These are phyloP conservation scores for Stylophora pistillata DNA, from an alignment of 64 coral and sea anemone species.

Conservation along the genomic window DNA sequence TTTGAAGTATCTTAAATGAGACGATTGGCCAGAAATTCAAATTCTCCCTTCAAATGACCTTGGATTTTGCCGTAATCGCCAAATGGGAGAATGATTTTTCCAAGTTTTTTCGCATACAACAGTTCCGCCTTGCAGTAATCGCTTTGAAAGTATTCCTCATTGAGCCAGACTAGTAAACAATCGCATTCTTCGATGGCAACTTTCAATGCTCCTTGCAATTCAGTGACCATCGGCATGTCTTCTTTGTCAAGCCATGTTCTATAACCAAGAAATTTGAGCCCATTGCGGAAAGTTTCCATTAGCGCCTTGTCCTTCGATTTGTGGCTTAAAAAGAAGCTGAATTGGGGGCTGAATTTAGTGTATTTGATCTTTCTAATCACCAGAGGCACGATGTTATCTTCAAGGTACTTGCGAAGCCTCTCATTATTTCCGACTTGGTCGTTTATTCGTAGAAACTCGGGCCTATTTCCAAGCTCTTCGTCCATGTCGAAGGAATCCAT, in stretches of 20 bases:
- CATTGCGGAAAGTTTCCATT: conserved; percentile 76
- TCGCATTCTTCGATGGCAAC: conserved; percentile 65
- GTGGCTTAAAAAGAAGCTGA: conserved; percentile 88
- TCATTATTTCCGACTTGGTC: conserved; percentile 16
- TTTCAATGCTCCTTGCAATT: conserved; percentile 38
- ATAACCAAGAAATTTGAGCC: conserved; percentile 84
- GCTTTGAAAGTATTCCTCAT: conserved; percentile 76
- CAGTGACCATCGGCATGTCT: conserved; percentile 47
- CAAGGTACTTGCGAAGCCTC: conserved; percentile 70
- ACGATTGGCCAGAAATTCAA: conserved; percentile 50
- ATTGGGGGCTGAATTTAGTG: conserved; percentile 73
- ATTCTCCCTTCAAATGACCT: conserved; percentile 32
- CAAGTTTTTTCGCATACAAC: conserved; percentile 43
- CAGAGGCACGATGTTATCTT: conserved; percentile 76
- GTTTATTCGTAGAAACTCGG: conserved; percentile 71
- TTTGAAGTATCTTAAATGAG: conserved; percentile 54
- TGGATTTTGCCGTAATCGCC: conserved; percentile 57
- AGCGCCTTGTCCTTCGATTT: conserved; percentile 79
- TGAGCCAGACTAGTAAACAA: conserved; percentile 84
- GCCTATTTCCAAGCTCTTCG: conserved; percentile 61
- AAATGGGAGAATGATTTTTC: conserved; percentile 79
- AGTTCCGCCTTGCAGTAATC: conserved; percentile 78
- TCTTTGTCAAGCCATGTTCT: conserved; percentile 73
- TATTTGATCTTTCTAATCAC: conserved; percentile 82
- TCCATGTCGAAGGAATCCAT: conserved; percentile 87